Evolutionary conservation across 1,140 invertebrate species (phyloP).

Genomic region (Meteorus sp.): DNA sequence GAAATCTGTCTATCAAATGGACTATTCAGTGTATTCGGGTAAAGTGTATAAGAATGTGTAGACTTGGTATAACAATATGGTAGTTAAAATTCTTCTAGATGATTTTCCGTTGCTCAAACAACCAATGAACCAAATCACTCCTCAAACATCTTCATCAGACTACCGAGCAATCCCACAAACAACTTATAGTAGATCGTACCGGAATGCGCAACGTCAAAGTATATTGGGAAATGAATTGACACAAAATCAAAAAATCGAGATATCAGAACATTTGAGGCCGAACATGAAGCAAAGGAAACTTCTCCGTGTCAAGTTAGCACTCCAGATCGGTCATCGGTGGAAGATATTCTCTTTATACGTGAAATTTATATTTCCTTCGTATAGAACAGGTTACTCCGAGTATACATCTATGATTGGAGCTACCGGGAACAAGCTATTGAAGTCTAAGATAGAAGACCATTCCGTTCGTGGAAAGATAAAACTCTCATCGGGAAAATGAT

Average conservation of each 20-base stretch:
- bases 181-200: slow-evolving; percentile 30
- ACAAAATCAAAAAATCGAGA: slow-evolving; percentile 20
- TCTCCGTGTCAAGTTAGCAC: slow-evolving; percentile 35
- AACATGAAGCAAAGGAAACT: slow-evolving; percentile 40
- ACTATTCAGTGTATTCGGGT: slow-evolving; percentile 32
- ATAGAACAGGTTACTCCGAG: slow-evolving; percentile 43
- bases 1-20: slow-evolving; percentile 34
- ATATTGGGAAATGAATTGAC: slow-evolving; percentile 5
- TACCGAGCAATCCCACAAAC: slow-evolving; percentile 39
- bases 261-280: slow-evolving; percentile 32
- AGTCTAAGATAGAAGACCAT: slow-evolving; percentile 19
- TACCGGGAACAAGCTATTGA: slow-evolving; percentile 30
- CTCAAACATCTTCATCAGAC: slow-evolving; percentile 28
- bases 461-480: no score
- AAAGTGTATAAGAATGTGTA: slow-evolving; percentile 5
- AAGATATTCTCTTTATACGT: neutral
- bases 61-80: neutral
- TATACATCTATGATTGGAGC: slow-evolving; percentile 34
- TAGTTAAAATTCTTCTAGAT: slow-evolving; percentile 19
- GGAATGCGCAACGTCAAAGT: slow-evolving; percentile 33
- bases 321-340: neutral
- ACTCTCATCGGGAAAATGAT: no score
- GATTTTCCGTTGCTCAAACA: slow-evolving; percentile 22
- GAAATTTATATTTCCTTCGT: neutral
- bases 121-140: slow-evolving; percentile 9